Percentiles rank a stretch among this genome's conserved stretches.
Conservation (phyloP, 2,113 vertebrate genomes). For the Sphaerodactylus townsendi region DNA sequence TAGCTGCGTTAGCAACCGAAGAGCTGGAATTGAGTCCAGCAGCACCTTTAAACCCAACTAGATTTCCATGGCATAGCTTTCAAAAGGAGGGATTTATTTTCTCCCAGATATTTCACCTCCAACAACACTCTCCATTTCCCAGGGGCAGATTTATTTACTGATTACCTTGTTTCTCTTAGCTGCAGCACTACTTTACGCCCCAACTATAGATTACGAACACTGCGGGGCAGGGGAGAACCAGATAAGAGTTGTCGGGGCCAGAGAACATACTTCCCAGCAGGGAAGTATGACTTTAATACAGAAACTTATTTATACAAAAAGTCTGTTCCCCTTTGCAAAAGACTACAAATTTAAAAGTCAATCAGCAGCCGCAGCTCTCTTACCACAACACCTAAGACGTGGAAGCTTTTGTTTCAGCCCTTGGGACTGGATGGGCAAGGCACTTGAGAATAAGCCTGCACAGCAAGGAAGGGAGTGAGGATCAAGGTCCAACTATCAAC, state of each 20-base stretch:
- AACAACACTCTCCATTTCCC: no score
- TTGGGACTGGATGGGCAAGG: conserved; percentile 56
- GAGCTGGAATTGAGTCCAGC: no score
- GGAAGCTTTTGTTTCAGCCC: conserved; percentile 50
- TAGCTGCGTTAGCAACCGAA: no score
- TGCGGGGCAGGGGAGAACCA: no score
- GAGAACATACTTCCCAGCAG: no score
- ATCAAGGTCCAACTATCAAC: conserved; percentile 18
- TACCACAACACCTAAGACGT: no score
- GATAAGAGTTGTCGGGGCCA: neutral
- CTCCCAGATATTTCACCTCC: neutral
- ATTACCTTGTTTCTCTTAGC: neutral
- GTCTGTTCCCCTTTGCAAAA: neutral
- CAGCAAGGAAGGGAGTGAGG: neutral
- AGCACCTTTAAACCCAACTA: no score
- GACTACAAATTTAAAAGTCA: neutral
- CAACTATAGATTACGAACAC: neutral
- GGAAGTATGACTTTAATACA: no score
- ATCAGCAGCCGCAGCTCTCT: neutral
- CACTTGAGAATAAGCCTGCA: conserved; percentile 48
- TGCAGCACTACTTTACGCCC: no score
- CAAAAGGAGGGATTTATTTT: neutral
- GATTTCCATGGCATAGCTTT: no score
- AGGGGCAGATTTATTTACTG: neutral
- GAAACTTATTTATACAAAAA: no score